These are phyloP conservation scores for Euplagia quadripunctaria DNA, from an alignment of 2,888 invertebrate species.

Conservation along the genomic window DNA sequence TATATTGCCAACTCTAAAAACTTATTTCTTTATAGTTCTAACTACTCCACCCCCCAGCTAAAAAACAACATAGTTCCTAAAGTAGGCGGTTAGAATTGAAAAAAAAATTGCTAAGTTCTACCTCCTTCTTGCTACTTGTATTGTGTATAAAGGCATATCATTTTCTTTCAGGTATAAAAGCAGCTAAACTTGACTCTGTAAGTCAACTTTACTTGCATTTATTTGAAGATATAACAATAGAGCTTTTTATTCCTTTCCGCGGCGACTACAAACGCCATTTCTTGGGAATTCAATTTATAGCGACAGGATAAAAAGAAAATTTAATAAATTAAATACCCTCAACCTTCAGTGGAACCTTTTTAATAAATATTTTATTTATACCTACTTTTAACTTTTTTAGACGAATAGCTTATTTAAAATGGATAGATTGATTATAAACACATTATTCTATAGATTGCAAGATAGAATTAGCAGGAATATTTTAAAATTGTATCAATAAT, in stretches of 20 bases:
- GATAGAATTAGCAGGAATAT: too few species aligned
- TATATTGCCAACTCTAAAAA: not conserved
- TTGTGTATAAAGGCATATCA: not conserved
- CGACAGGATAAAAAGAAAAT: constrained; percentile 46
- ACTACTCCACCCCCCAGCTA: too few species aligned
- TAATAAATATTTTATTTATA: constrained; percentile 20
- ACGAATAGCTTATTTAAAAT: not conserved
- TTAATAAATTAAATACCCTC: constrained; percentile 46
- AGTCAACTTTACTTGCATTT: constrained; percentile 11
- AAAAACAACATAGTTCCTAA: not conserved
- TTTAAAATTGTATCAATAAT: not conserved
- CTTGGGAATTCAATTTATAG: constrained; percentile 43
- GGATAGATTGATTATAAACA: not conserved
- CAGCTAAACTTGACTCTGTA: not conserved
- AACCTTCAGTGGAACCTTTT: constrained; percentile 40
- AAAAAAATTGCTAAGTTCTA: not conserved
- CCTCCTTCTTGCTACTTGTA: not conserved
- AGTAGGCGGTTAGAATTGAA: not conserved
- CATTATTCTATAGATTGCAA: not conserved
- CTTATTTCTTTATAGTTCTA: not conserved
- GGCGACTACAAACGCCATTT: constrained; percentile 40
- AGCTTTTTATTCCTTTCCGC: constrained; percentile 23
- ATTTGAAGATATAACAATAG: constrained; percentile 27
- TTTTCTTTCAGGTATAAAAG: not conserved
- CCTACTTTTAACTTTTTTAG: not conserved